Evolutionary conservation across 1,140 invertebrate species (phyloP).

Genomic region (Drosophila ogumai): DNA sequence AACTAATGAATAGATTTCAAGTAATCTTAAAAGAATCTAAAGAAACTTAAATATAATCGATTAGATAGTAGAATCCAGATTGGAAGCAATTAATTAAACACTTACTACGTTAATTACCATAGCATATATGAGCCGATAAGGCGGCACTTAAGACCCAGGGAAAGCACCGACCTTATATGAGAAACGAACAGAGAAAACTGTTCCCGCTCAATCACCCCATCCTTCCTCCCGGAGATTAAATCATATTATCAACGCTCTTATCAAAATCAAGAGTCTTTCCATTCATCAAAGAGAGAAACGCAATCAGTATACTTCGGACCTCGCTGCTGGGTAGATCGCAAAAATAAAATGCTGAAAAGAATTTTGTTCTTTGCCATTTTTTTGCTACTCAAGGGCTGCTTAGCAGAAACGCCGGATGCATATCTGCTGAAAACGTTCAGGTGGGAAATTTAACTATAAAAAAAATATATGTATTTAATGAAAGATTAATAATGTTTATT

Average conservation of each 20-base stretch:
- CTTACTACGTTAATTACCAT: conserved; percentile 3
- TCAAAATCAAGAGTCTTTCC: conserved; percentile 10
- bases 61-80: background rate
- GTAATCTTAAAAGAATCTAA: background rate
- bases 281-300: background rate
- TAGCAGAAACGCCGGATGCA: conserved; percentile 3
- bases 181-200: background rate
- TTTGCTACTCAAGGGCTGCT: conserved; percentile 1
- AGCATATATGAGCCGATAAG: conserved; percentile 14
- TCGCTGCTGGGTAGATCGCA: background rate
- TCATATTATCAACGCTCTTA: conserved; percentile 43
- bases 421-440: conserved; percentile 30
- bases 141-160: conserved; percentile 1
- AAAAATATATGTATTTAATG: no score
- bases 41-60: conserved; percentile 1
- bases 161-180: conserved; percentile 10
- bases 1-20: background rate
- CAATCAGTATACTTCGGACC: conserved; percentile 31
- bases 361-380: conserved; percentile 4
- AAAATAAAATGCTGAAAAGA: conserved; percentile 27
- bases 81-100: conserved; percentile 4
- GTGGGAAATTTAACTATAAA: background rate
- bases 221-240: conserved; percentile 23
- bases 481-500: no score
- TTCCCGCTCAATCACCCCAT: background rate